These are phyloP conservation scores for Hylomyscus alleni DNA, from an alignment of 2,797 vertebrate species.

Conservation along the genomic window DNA sequence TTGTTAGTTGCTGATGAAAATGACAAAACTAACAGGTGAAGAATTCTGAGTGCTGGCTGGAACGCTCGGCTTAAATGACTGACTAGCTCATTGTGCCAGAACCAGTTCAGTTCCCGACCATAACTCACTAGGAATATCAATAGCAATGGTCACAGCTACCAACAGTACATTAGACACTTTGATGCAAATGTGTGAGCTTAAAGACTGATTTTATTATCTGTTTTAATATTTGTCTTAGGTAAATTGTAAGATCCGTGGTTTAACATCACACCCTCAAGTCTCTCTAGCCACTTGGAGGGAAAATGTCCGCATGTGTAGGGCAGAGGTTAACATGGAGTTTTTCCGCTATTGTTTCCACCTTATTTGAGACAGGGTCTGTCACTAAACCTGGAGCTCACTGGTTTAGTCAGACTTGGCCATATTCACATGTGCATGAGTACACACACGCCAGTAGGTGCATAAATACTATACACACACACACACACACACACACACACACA, in stretches of 20 bases:
- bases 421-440: not conserved
- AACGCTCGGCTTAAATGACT: slow-evolving; percentile 94
- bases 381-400: not conserved
- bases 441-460: not conserved
- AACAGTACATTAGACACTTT: slow-evolving; percentile 99
- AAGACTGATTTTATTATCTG: not conserved
- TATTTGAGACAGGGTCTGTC: not conserved
- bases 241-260: not conserved
- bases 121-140: slow-evolving; percentile 95
- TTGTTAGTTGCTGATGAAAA: slow-evolving; percentile 98
- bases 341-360: not conserved
- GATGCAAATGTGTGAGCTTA: slow-evolving; percentile 94
- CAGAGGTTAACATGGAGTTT: not conserved
- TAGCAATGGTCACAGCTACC: slow-evolving; percentile 98
- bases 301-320: not conserved
- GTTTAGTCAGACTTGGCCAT: not conserved
- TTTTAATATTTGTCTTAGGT: slow-evolving; percentile 57
- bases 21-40: slow-evolving; percentile 96
- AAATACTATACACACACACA: not conserved
- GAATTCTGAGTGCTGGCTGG: slow-evolving; percentile 96
- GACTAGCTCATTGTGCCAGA: slow-evolving; percentile 93
- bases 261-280: not conserved
- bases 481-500: not conserved
- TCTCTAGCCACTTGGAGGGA: not conserved
- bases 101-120: slow-evolving; percentile 97